Evolutionary conservation across 35 echinoderm and acorn worm genomes (phyloP), one percentile per base, ranked within the genome.

Genomic region (Amphiura filiformis): DNA sequence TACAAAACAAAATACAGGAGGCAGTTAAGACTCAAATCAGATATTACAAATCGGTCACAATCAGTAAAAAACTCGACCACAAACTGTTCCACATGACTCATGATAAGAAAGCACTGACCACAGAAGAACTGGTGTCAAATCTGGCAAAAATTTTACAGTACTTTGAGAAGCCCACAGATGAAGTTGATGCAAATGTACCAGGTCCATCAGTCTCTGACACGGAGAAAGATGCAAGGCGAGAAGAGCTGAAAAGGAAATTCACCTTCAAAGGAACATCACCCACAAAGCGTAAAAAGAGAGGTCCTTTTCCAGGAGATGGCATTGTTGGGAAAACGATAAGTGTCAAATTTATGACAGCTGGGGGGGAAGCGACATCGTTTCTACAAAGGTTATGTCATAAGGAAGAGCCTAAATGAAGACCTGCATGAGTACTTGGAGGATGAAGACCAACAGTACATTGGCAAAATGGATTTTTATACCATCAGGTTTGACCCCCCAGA

Each of bases 391-490:
- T 56, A 84, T 61, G 88, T 90, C 13, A 13, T 90, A 12, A 90
- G 88, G 61, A 90, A 70, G n/a, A 90, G 88, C 41, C 83, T 28
- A 31, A 83, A 83, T 90, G 88, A 82, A 20, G 88, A 90, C 38
- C 1, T 89, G 35, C 81, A 90, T 31, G 56, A 90, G 57, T 90
- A 57, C 81, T 15, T 90, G 57, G 88, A 90, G 38, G 64, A 90
- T 61, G 65, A 81, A 36, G 87, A 88, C 57, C 40, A 81, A 77
- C 37, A 82, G 47, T 90, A 81, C 75, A 80, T 90, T 30, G 88
- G 88, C 34, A 90, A 90, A 84, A 61, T 90, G 77, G 81, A 90
- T 36, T 90, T 90, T 84, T 90, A 83, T 38, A 90, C 88, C 39
- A 79, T 89, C 23, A 34, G 52, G 41, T 90, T 90, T 75, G 80